These are phyloP conservation scores for Ophioninae sp. DNA, from an alignment of 2,888 invertebrate genomes.

Conservation along the genomic window DNA sequence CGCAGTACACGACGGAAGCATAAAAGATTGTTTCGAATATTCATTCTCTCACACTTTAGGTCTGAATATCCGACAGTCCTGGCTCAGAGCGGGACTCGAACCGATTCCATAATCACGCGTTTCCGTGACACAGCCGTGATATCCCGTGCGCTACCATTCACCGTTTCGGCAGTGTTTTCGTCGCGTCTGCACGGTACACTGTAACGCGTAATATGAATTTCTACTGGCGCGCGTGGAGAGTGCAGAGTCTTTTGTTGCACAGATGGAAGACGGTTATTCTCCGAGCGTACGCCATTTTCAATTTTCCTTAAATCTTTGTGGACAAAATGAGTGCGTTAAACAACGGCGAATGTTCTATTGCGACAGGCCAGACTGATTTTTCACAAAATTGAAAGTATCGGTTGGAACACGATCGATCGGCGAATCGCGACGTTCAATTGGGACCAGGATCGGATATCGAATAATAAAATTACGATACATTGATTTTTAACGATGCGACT, in stretches of 20 bases:
- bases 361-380: background rate
- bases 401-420: background rate
- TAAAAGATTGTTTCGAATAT: background rate
- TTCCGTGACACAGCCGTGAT: background rate
- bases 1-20: background rate
- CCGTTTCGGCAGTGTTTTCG: background rate
- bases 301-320: background rate
- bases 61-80: too few species aligned
- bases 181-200: background rate
- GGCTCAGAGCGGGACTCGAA: too few species aligned
- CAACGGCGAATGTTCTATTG: background rate
- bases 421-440: conserved; percentile 4
- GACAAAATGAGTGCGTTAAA: background rate
- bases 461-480: background rate
- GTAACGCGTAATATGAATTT: background rate
- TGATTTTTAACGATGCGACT: background rate
- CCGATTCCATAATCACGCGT: background rate
- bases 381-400: background rate
- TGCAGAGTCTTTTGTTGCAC: background rate
- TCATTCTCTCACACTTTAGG: too few species aligned
- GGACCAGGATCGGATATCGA: conserved; percentile 12
- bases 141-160: background rate
- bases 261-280: background rate
- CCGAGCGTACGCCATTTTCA: background rate
- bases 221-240: background rate